Percentiles rank a stretch among this genome's conserved stretches.
phyloP scores from a whole-genome alignment of 2,888 invertebrate genomes.

The Mechanitis messenoides region DNA sequence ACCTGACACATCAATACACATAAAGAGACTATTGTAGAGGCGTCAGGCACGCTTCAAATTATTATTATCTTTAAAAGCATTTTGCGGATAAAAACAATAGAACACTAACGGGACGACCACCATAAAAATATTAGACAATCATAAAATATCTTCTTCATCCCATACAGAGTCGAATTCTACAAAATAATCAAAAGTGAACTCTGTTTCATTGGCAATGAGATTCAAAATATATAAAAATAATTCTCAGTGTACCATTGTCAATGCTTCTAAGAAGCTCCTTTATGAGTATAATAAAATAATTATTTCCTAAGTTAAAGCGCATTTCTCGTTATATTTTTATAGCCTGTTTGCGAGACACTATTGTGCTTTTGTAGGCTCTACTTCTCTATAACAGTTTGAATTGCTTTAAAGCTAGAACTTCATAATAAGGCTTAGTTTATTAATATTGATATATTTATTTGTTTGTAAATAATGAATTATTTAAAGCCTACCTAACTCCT shows the following conservation, averaged over 20 bases:
- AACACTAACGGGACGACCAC: conserved; percentile 35
- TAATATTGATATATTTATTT: no score
- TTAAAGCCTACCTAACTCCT: no score
- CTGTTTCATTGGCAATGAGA: neutral
- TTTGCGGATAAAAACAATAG: conserved; percentile 36
- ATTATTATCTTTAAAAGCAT: conserved; percentile 28
- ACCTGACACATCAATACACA: conserved; percentile 1
- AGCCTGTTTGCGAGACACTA: conserved; percentile 26
- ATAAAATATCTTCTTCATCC: conserved; percentile 29
- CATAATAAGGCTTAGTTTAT: no score
- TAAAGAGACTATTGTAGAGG: conserved; percentile 19
- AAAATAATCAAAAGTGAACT: conserved; percentile 1
- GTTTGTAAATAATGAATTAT: no score
- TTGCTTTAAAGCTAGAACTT: conserved; percentile 10
- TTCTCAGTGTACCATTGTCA: conserved; percentile 2
- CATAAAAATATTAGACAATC: conserved; percentile 40
- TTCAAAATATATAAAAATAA: conserved; percentile 10
- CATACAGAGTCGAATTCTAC: neutral
- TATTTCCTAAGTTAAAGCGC: conserved; percentile 35
- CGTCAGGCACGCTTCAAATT: conserved; percentile 27
- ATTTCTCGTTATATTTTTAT: conserved; percentile 39
- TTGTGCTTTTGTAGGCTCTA: conserved; percentile 25
- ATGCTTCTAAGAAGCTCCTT: conserved; percentile 36
- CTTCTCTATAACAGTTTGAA: conserved; percentile 31
- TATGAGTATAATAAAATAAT: conserved; percentile 43